These are phyloP conservation scores for Geophilus truncorum DNA, from an alignment of 2,888 invertebrate genomes.

Conservation along the genomic window DNA sequence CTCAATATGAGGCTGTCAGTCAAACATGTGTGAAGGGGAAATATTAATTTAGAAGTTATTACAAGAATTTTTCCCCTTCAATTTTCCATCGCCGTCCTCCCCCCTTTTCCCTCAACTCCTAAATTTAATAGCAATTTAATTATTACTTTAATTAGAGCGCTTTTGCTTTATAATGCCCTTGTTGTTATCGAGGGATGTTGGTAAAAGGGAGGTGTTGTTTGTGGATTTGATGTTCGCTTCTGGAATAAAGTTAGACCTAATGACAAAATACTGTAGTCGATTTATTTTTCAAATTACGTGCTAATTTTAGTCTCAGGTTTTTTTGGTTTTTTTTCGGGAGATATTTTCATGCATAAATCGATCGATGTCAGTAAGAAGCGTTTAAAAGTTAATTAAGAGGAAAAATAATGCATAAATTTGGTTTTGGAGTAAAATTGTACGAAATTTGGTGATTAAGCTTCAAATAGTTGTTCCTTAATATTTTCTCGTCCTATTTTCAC, in stretches of 20 bases:
- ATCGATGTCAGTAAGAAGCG: no score
- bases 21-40: constrained; percentile 34
- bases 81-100: background rate
- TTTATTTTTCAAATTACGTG: background rate
- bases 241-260: background rate
- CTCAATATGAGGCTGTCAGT: constrained; percentile 34
- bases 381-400: no score
- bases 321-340: background rate
- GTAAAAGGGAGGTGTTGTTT: constrained; percentile 25
- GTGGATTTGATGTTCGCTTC: background rate
- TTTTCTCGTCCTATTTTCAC: no score
- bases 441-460: no score
- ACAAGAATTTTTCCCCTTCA: constrained; percentile 32
- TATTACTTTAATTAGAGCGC: constrained; percentile 34
- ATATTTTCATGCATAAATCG: no score
- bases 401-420: no score
- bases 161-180: constrained; percentile 27
- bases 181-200: constrained; percentile 27
- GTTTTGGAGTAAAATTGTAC: no score
- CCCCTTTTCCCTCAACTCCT: background rate
- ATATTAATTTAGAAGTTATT: constrained; percentile 35
- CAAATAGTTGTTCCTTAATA: no score
- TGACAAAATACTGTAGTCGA: background rate
- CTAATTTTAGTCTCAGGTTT: background rate
- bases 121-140: constrained; percentile 35